These are phyloP conservation scores for Drepana falcataria DNA, from an alignment of 2,888 invertebrate genomes.

Conservation along the genomic window DNA sequence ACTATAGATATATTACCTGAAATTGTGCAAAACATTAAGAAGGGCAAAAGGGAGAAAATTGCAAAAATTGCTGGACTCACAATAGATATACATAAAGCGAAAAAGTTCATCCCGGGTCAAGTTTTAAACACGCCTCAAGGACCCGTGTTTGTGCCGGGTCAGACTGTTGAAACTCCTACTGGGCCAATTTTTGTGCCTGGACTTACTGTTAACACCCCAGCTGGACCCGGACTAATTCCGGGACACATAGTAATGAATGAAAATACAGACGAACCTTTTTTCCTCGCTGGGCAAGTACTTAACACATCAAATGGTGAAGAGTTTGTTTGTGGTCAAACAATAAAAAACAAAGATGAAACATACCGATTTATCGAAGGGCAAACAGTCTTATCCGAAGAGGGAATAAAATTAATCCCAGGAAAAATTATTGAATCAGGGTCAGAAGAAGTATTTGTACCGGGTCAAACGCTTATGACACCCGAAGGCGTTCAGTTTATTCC, in stretches of 20 bases:
- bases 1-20: slow-evolving; percentile 81
- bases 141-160: slow-evolving; percentile 85
- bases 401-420: slow-evolving; percentile 81
- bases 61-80: slow-evolving; percentile 82
- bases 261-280: slow-evolving; percentile 79
- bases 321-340: slow-evolving; percentile 82
- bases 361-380: slow-evolving; percentile 80
- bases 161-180: slow-evolving; percentile 83
- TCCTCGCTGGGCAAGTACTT: slow-evolving; percentile 84
- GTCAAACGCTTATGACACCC: slow-evolving; percentile 79
- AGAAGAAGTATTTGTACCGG: slow-evolving; percentile 78
- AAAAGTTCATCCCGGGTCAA: slow-evolving; percentile 85
- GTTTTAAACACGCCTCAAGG: slow-evolving; percentile 84
- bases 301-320: slow-evolving; percentile 76
- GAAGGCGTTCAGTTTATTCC: slow-evolving; percentile 81
- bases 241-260: slow-evolving; percentile 83
- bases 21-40: slow-evolving; percentile 80
- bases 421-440: slow-evolving; percentile 69
- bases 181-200: slow-evolving; percentile 86
- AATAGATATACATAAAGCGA: slow-evolving; percentile 82
- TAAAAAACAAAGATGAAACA: slow-evolving; percentile 76
- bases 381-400: slow-evolving; percentile 80
- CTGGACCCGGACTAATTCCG: slow-evolving; percentile 84
- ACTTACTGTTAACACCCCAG: slow-evolving; percentile 82
- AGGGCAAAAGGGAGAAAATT: slow-evolving; percentile 77